These are phyloP conservation scores for Polia nebulosa DNA, from an alignment of 2,888 invertebrate genomes.

Conservation along the genomic window DNA sequence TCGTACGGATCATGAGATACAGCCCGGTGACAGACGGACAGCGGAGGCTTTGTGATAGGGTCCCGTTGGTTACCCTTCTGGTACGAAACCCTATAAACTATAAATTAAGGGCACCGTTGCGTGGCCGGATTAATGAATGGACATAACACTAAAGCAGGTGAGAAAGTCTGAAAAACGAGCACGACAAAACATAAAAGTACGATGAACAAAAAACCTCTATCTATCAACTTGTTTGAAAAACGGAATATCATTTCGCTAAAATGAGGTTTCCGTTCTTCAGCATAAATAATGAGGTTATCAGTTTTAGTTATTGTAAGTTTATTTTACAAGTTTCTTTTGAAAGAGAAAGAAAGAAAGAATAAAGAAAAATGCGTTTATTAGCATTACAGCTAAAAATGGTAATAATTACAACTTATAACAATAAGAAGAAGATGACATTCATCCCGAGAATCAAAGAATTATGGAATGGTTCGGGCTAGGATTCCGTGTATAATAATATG, in stretches of 20 bases:
- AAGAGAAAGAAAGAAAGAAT: no score
- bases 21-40: no score
- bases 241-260: not conserved
- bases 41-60: no score
- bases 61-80: no score
- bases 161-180: not conserved
- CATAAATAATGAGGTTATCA: conserved; percentile 21
- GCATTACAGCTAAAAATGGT: no score
- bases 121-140: not conserved
- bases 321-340: not conserved
- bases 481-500: no score
- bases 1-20: no score
- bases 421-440: conserved; percentile 1
- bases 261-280: not conserved
- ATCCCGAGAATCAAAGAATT: conserved; percentile 18
- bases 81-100: no score
- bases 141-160: not conserved
- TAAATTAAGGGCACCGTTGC: not conserved
- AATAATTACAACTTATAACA: no score
- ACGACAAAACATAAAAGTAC: not conserved
- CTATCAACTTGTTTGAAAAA: no score
- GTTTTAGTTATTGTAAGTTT: conserved; percentile 7
- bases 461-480: not conserved
- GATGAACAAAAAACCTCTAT: not conserved
- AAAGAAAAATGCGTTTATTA: no score